Evolutionary conservation across 37 sponge, comb jelly and placozoan species (phyloP).

Genomic region (Petrosia ficiformis): DNA sequence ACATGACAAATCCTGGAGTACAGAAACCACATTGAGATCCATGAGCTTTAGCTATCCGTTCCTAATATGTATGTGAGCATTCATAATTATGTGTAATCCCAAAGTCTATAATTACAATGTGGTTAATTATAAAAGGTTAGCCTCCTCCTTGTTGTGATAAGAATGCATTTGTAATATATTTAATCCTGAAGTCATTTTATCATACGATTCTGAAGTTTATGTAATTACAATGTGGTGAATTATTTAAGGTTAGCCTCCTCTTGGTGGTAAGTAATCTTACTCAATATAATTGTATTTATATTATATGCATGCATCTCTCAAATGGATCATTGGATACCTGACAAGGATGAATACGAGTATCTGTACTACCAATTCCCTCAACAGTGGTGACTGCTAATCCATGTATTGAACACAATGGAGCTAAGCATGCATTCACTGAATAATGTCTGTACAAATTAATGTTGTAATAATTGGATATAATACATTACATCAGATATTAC

Average conservation of each 20-base stretch:
- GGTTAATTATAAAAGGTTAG: too few species aligned
- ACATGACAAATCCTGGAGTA: conserved; percentile 93
- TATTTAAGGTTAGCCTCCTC: too few species aligned
- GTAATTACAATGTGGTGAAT: too few species aligned
- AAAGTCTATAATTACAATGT: too few species aligned
- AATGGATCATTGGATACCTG: conserved; percentile 40
- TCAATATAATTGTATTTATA: neutral
- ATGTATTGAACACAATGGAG: conserved; percentile 78
- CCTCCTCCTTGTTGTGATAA: too few species aligned
- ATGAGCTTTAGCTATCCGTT: conserved; percentile 78
- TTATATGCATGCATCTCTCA: neutral
- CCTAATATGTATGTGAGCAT: conserved; percentile 6
- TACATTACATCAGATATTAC: neutral
- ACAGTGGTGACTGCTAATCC: conserved; percentile 86
- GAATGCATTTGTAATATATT: too few species aligned
- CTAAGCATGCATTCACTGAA: conserved; percentile 80
- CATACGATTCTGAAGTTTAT: too few species aligned
- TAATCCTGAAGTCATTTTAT: too few species aligned
- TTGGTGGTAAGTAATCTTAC: too few species aligned
- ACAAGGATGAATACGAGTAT: conserved; percentile 60
- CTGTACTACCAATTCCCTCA: conserved; percentile 82
- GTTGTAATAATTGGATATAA: neutral
- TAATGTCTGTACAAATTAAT: conserved; percentile 47
- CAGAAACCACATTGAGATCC: conserved; percentile 95
- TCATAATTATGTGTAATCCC: too few species aligned